Conservation (phyloP, 2,797 vertebrate species). For the Geotrypetes seraphini region DNA sequence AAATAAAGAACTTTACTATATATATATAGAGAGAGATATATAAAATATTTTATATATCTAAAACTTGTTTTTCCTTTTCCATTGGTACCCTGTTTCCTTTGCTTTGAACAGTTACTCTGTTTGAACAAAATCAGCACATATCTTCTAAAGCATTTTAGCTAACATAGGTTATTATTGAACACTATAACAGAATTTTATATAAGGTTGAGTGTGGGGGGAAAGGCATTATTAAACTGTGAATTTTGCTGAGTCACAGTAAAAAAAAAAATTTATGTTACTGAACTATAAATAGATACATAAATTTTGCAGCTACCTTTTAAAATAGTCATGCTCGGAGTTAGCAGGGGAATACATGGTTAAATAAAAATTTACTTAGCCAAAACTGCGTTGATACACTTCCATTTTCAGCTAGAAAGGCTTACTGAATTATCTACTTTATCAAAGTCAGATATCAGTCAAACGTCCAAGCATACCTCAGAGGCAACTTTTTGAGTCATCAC, state of each 20-base stretch:
- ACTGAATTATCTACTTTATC: neutral
- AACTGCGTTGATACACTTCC: neutral
- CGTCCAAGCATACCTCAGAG: neutral
- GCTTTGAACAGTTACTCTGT: neutral
- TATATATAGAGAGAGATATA: too few relatives aligned
- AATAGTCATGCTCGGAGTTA: too few relatives aligned
- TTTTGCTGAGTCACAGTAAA: neutral
- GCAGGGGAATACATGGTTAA: too few relatives aligned
- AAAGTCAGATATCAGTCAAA: neutral
- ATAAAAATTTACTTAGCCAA: too few relatives aligned
- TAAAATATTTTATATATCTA: neutral
- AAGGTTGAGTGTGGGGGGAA: neutral
- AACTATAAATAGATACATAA: too few relatives aligned
- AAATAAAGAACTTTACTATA: neutral
- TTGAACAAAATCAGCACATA: neutral
- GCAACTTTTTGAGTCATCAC: neutral
- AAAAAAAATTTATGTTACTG: neutral
- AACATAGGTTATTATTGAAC: neutral
- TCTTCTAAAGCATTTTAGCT: neutral
- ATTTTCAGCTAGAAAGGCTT: neutral
- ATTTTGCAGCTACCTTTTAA: too few relatives aligned
- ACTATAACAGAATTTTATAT: neutral
- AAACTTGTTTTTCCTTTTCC: neutral
- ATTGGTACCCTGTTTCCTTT: neutral
- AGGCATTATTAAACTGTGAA: neutral